phyloP scores from a whole-genome alignment of 2,113 vertebrate genomes.

The Cyanocitta stelleri region DNA sequence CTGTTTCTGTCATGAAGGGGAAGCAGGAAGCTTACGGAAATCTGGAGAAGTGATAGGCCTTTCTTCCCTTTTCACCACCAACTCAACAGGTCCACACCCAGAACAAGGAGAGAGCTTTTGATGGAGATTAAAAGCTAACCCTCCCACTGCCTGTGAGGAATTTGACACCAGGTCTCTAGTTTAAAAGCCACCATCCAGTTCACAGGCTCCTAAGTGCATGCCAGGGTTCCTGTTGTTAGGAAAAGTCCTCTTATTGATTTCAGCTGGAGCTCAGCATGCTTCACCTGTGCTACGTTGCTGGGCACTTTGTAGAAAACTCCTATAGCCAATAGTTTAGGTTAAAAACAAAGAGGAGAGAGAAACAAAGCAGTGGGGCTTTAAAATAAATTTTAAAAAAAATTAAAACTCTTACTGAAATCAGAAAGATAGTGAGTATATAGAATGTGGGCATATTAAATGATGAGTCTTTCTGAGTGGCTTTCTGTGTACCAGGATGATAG shows the following conservation, averaged over 20 bases:
- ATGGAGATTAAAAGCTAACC: not conserved
- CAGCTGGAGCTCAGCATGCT: not conserved
- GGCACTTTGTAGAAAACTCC: not conserved
- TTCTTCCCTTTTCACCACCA: not conserved
- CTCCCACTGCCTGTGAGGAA: not conserved
- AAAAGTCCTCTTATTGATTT: not conserved
- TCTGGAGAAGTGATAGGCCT: not conserved
- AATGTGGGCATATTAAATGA: not conserved
- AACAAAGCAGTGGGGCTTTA: not conserved
- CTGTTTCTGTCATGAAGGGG: not conserved
- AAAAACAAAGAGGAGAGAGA: not conserved
- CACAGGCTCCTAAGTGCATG: not conserved
- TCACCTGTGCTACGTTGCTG: not conserved
- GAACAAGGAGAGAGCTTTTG: not conserved
- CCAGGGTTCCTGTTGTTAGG: not conserved
- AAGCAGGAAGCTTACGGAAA: not conserved
- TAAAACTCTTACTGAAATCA: not conserved
- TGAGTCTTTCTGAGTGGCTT: not conserved
- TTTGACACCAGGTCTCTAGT: not conserved
- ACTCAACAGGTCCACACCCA: not conserved
- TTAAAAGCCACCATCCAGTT: not conserved
- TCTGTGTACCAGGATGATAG: not conserved
- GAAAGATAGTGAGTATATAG: not conserved
- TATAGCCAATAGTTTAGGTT: not conserved
- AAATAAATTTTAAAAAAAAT: not conserved